Conservation (phyloP, 2,797 vertebrate species). For the Simalia tracyae region DNA sequence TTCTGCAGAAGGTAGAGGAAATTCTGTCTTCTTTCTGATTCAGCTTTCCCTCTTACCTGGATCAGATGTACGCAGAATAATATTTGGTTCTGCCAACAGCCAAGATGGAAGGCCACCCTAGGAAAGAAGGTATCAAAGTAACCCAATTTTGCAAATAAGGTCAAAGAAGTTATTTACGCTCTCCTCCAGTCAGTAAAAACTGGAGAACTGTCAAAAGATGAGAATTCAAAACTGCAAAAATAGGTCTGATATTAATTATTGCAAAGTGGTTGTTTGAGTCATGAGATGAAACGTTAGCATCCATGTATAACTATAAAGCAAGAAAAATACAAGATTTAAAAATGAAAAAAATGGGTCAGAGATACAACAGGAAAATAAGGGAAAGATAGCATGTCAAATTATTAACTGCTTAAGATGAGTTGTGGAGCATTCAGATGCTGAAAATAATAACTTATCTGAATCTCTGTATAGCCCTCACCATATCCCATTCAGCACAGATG, state of each 20-base stretch:
- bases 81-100: constrained; percentile 87
- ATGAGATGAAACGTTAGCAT: neutral
- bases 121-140: neutral
- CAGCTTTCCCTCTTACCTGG: constrained; percentile 74
- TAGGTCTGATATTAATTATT: neutral
- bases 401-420: neutral
- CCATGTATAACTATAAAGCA: neutral
- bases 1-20: constrained; percentile 11
- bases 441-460: neutral
- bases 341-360: neutral
- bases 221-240: constrained; percentile 1
- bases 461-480: constrained; percentile 79
- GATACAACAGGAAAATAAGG: neutral
- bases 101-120: constrained; percentile 94
- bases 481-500: constrained; percentile 99
- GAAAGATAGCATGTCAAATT: neutral
- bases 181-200: neutral
- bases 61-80: constrained; percentile 85
- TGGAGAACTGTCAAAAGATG: neutral
- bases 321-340: neutral
- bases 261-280: neutral
- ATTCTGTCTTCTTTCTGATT: neutral
- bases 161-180: neutral
- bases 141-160: neutral
- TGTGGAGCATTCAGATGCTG: neutral